Percentiles rank a stretch among this genome's conserved stretches.
phyloP scores from a whole-genome alignment of 2,888 invertebrate genomes.

The Dyspetes luteomarginatus region DNA sequence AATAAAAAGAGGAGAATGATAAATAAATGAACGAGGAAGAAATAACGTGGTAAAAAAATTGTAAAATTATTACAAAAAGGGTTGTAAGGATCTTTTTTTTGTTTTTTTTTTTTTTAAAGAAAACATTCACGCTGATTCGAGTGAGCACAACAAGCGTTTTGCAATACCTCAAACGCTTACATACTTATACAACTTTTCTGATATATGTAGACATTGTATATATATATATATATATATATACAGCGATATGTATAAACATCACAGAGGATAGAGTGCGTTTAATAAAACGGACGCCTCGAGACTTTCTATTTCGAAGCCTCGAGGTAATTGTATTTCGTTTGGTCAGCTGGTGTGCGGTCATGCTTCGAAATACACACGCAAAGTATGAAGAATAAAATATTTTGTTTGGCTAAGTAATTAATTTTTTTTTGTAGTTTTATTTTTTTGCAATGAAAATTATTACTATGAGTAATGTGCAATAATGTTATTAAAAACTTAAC shows the following conservation, averaged over 20 bases:
- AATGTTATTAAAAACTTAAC: background rate
- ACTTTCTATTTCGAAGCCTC: conserved; percentile 65
- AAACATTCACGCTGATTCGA: background rate
- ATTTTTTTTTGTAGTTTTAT: background rate
- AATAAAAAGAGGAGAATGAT: background rate
- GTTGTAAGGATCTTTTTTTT: background rate
- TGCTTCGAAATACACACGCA: conserved; percentile 15
- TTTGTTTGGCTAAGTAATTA: background rate
- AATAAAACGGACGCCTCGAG: conserved; percentile 64
- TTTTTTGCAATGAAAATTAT: background rate
- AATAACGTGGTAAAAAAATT: background rate
- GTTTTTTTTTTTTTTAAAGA: background rate
- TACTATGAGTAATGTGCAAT: background rate
- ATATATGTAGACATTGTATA: conserved; percentile 14
- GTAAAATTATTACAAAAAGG: background rate
- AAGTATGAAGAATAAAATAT: background rate
- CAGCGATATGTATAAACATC: conserved; percentile 7
- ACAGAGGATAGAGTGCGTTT: conserved; percentile 58
- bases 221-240: conserved; percentile 26
- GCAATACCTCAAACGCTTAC: conserved; percentile 52
- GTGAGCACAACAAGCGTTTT: conserved; percentile 36
- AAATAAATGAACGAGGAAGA: background rate
- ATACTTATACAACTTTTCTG: conserved; percentile 59
- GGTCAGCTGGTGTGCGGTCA: conserved; percentile 33
- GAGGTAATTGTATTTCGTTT: conserved; percentile 59